Percentiles rank a stretch among this genome's conserved stretches.
Evolutionary conservation across 2,797 vertebrate genomes (phyloP).

Genomic region (Malacoctenus gilli): DNA sequence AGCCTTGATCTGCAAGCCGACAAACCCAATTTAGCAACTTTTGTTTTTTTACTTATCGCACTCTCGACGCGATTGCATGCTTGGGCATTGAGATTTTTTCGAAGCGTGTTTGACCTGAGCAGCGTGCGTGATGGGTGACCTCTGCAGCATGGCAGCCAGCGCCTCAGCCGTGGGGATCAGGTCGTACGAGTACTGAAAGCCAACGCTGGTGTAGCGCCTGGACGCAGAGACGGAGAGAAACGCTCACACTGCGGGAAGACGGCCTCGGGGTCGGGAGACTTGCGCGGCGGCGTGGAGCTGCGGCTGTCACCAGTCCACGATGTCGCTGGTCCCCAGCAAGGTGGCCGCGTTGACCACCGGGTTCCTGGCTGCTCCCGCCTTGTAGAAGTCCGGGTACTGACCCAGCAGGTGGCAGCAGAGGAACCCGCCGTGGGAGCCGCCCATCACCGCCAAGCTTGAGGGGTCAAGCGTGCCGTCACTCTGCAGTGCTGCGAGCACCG

Average conservation of each 20-base stretch:
- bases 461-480: conserved; percentile 73
- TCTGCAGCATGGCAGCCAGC: conserved; percentile 81
- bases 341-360: conserved; percentile 85
- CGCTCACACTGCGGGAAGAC: background rate
- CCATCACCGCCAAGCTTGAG: conserved; percentile 79
- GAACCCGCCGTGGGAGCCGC: conserved; percentile 88
- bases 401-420: conserved; percentile 84
- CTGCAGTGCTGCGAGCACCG: conserved; percentile 75
- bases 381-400: conserved; percentile 82
- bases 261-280: background rate
- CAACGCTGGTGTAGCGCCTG: conserved; percentile 85
- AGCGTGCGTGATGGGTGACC: conserved; percentile 82
- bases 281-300: background rate
- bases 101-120: conserved; percentile 75
- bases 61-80: too few relatives aligned
- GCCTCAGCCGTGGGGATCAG: conserved; percentile 78
- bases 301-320: conserved; percentile 87
- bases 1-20: conserved; percentile 74
- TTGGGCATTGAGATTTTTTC: too few relatives aligned
- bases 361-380: conserved; percentile 82
- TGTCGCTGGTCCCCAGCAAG: conserved; percentile 85
- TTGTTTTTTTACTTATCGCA: too few relatives aligned
- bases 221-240: background rate
- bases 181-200: conserved; percentile 81
- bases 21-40: too few relatives aligned